Conservation (phyloP, 2,797 vertebrate species). For the Sebastolobus altivelis region DNA sequence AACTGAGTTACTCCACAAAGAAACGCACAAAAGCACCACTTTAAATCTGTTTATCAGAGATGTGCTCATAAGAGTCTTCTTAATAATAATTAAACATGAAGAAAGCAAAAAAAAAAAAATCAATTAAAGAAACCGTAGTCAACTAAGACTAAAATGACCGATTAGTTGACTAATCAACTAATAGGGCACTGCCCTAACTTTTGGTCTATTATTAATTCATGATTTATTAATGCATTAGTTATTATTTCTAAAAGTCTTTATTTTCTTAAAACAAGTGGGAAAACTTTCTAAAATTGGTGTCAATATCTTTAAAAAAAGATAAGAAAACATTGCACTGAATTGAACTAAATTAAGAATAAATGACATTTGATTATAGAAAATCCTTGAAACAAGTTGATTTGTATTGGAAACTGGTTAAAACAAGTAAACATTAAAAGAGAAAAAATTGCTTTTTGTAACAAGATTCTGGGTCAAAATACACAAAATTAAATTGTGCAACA, state of each 20-base stretch:
- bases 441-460: background rate
- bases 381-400: background rate
- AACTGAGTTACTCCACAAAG: no score
- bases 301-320: background rate
- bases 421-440: background rate
- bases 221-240: no score
- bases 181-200: no score
- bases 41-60: no score
- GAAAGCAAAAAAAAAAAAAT: no score
- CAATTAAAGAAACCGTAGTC: no score
- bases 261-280: background rate
- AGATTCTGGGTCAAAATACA: background rate
- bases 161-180: no score
- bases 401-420: background rate
- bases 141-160: no score
- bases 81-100: no score
- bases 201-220: background rate
- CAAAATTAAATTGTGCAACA: background rate
- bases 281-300: background rate
- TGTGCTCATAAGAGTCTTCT: no score
- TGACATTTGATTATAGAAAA: background rate
- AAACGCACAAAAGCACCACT: no score
- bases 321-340: background rate
- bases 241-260: background rate
- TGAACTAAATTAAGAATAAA: background rate